Conservation (phyloP, 2,797 vertebrate genomes). For the Hyperoplus immaculatus region DNA sequence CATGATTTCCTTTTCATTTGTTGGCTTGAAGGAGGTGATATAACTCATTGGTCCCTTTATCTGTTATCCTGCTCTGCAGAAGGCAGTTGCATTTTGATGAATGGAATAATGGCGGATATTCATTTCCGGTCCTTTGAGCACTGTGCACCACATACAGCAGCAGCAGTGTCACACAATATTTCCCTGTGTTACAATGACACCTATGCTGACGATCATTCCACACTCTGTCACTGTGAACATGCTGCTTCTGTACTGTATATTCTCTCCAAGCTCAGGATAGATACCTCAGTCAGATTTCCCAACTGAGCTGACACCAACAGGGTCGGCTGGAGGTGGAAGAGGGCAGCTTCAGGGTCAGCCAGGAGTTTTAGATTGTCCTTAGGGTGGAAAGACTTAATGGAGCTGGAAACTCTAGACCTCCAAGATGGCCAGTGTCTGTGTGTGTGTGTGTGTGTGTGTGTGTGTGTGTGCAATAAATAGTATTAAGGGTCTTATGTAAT, state of each 20-base stretch:
- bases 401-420: conserved; percentile 34
- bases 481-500: conserved; percentile 71
- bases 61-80: conserved; percentile 37
- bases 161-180: conserved; percentile 20
- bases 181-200: conserved; percentile 31
- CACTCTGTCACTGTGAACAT: conserved; percentile 5
- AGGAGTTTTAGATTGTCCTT: conserved; percentile 9
- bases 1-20: not conserved
- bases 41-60: not conserved
- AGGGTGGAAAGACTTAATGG: conserved; percentile 25
- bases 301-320: conserved; percentile 39
- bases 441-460: conserved; percentile 26
- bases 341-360: conserved; percentile 20
- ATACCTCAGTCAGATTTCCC: conserved; percentile 42
- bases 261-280: conserved; percentile 9
- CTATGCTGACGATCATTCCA: conserved; percentile 17
- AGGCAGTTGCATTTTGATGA: conserved; percentile 47
- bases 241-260: conserved; percentile 6
- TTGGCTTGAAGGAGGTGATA: conserved; percentile 1
- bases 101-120: conserved; percentile 55
- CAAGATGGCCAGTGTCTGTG: conserved; percentile 7
- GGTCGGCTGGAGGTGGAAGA: not conserved
- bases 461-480: conserved; percentile 61
- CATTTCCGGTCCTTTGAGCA: conserved; percentile 58
- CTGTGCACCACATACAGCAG: conserved; percentile 29